Base-by-base conservation (phyloP, 2,888 invertebrate genomes). In the Dryadula phaetusa region DNA sequence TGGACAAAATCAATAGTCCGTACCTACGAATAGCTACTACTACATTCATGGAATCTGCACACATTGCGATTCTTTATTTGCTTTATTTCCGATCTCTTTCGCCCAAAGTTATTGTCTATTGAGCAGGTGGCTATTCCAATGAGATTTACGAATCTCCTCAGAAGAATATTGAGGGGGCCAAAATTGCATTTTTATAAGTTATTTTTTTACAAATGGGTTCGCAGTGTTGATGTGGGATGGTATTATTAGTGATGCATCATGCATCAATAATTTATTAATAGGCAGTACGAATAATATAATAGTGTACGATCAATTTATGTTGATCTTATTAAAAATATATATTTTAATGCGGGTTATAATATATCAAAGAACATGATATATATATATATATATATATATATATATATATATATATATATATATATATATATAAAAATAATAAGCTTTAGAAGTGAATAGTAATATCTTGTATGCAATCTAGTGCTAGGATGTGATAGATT, bases 1-100 rank as follows among this genome's bases (percentile, higher is more conserved):
- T 88, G 92, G 87, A 90, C 88, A 91, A 92, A 92, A 92, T 92
- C 92, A 90, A 92, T 92, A 92, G 85, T 88, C 84, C 82, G 81
- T 82, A 83, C 85, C 86, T 84, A 84, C 84, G 85, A 88, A 85
- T 87, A 87, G 84, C 87, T 83, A 84, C 87, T 73, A 76, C 85
- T 83, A 87, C 85, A 84, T 76, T 77, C 82, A 78, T 81, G 82
- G 81, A 82, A 84, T 89, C 81, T 85, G 87, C 89, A 89, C 90
- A 90, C 89, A 86, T 83, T 82, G 85, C 83, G 81, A 86, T 84
- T 88, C 86, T 88, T 89, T 87, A 88, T 88, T 85, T 81, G 79
- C 78, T 79, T 82, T 80, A 84, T 82, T 82, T 86, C 81, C 81
- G 77, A 80, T 78, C 80, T 78, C 78, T 76, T 77, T 76, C 80